Conservation (phyloP, 2,113 vertebrate genomes). For the Trichomycterus rosablanca region DNA sequence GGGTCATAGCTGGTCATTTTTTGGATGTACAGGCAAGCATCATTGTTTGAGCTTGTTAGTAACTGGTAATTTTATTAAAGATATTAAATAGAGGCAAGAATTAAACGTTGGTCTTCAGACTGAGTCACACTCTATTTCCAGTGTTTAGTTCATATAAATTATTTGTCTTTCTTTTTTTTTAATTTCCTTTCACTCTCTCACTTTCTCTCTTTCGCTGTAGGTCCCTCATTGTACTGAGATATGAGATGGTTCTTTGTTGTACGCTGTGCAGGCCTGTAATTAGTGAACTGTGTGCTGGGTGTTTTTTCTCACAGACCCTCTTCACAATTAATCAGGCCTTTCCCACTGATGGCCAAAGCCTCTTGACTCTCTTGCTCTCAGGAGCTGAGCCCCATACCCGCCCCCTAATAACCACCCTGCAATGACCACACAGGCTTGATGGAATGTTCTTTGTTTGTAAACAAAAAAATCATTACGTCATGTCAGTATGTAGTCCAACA, state of each 20-base stretch:
- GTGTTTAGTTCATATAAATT: too few species aligned
- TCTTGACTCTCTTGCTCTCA: slow-evolving; percentile 62
- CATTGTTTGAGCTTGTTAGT: too few species aligned
- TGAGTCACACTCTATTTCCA: too few species aligned
- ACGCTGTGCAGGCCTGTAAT: slow-evolving; percentile 70
- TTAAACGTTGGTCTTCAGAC: too few species aligned
- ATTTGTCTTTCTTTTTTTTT: slow-evolving; percentile 22
- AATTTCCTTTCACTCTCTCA: slow-evolving; percentile 49
- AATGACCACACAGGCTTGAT: slow-evolving; percentile 26
- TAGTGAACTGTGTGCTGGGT: slow-evolving; percentile 71
- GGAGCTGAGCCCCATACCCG: slow-evolving; percentile 45
- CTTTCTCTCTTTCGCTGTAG: slow-evolving; percentile 64
- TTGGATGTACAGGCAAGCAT: too few species aligned
- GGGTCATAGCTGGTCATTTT: too few species aligned
- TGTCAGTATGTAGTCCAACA: not conserved
- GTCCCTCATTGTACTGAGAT: slow-evolving; percentile 75
- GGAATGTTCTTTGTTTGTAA: slow-evolving; percentile 38
- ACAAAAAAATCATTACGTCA: slow-evolving; percentile 27
- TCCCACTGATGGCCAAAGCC: slow-evolving; percentile 72
- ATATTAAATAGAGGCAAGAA: too few species aligned
- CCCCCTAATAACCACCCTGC: slow-evolving; percentile 41
- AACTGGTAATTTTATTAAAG: too few species aligned
- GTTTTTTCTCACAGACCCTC: slow-evolving; percentile 78
- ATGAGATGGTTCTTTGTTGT: slow-evolving; percentile 78
- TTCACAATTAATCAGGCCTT: slow-evolving; percentile 79